phyloP scores from a whole-genome alignment of 1,140 invertebrate genomes.

The Nomia melanderi region DNA sequence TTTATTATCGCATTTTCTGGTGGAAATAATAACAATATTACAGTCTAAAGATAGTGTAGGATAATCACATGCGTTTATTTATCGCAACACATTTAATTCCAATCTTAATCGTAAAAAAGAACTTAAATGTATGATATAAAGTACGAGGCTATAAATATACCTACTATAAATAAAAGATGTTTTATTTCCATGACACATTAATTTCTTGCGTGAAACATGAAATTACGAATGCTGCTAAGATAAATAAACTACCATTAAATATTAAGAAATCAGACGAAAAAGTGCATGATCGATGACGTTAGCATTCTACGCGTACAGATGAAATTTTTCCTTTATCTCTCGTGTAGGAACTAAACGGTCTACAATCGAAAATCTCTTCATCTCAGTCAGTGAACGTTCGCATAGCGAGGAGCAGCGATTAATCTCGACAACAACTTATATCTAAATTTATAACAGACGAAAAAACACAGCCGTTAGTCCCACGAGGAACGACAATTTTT shows the following conservation, averaged over 20 bases:
- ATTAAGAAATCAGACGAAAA: neutral
- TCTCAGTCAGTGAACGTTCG: constrained; percentile 12
- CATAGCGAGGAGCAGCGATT: neutral
- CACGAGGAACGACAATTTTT: constrained; percentile 42
- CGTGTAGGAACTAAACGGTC: constrained; percentile 4
- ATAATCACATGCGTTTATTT: no score
- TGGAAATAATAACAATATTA: no score
- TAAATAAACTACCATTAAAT: constrained; percentile 1
- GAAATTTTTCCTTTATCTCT: neutral
- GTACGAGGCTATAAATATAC: neutral
- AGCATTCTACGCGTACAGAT: neutral
- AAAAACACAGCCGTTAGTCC: constrained; percentile 53
- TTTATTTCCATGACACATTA: neutral
- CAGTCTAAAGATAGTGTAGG: no score
- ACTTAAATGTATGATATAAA: no score
- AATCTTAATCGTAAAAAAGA: no score
- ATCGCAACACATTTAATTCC: no score
- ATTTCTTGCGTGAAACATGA: neutral
- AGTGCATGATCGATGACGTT: neutral
- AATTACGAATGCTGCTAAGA: neutral
- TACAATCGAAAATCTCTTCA: neutral
- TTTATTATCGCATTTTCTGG: no score
- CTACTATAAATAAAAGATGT: neutral
- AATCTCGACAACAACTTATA: constrained; percentile 22
- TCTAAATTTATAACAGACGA: constrained; percentile 49